These are phyloP conservation scores for Triops cancriformis DNA, from an alignment of 1,140 invertebrate species.

Conservation along the genomic window DNA sequence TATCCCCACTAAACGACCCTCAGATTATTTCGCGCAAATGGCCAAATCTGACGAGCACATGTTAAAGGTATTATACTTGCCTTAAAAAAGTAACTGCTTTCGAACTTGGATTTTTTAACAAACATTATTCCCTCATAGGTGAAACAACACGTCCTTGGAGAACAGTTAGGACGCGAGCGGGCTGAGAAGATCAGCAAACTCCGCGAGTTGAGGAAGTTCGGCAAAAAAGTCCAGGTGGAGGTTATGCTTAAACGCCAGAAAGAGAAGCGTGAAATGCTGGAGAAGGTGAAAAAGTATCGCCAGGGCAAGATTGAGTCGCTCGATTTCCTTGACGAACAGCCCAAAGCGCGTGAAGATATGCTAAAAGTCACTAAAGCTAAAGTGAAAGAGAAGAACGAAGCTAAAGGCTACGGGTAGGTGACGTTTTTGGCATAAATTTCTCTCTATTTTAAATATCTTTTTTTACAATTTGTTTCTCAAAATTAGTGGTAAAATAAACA, in stretches of 20 bases:
- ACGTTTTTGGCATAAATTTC: not conserved
- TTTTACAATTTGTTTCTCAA: constrained; percentile 32
- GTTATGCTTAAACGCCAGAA: constrained; percentile 62
- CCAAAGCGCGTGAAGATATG: constrained; percentile 44
- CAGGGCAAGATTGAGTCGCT: constrained; percentile 70
- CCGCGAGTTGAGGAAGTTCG: constrained; percentile 81
- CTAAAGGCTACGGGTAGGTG: constrained; percentile 26
- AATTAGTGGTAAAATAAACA: constrained; percentile 22
- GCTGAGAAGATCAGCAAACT: constrained; percentile 83
- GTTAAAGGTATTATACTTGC: constrained; percentile 71
- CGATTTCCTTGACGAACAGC: constrained; percentile 70
- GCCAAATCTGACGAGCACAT: constrained; percentile 95
- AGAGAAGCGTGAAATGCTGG: constrained; percentile 46
- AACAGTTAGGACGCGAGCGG: constrained; percentile 70
- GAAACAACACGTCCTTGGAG: constrained; percentile 68
- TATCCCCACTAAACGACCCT: constrained; percentile 72
- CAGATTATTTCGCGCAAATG: constrained; percentile 99
- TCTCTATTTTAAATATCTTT: constrained; percentile 18
- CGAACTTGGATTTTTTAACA: not conserved
- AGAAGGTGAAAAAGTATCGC: constrained; percentile 73
- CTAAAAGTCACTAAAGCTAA: constrained; percentile 39
- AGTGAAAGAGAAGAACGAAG: constrained; percentile 37
- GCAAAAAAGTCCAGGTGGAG: constrained; percentile 80
- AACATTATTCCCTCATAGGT: constrained; percentile 45
- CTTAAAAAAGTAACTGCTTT: not conserved